Conservation (phyloP, 2,888 invertebrate genomes). For the Punctoribates punctum region DNA sequence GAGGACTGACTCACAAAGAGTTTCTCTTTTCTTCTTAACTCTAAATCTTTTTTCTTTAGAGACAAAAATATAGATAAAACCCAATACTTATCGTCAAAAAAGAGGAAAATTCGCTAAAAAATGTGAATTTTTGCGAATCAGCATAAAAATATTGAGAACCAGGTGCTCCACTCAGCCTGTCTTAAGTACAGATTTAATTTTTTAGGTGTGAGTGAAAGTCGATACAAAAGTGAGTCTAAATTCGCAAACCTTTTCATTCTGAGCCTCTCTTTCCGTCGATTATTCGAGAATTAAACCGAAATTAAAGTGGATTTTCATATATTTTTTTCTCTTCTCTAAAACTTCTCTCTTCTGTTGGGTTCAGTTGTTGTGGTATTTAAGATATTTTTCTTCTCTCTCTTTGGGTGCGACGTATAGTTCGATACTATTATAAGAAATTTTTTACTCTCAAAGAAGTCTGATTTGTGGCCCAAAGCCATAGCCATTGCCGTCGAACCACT, state of each 20-base stretch:
- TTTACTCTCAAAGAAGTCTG: not conserved
- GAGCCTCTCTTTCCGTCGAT: not conserved
- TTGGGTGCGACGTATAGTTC: conserved; percentile 11
- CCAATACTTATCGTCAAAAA: not conserved
- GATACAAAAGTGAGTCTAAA: not conserved
- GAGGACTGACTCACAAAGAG: not conserved
- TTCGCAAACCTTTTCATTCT: not conserved
- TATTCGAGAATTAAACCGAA: not conserved
- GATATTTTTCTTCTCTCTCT: not conserved
- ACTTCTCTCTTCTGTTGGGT: no score
- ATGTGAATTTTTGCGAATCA: not conserved
- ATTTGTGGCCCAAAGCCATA: conserved; percentile 13
- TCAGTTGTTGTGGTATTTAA: no score
- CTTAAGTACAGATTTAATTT: not conserved
- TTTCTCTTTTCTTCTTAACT: not conserved
- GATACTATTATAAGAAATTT: not conserved
- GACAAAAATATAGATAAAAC: conserved; percentile 2
- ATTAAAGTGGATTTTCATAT: conserved; percentile 4
- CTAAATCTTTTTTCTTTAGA: not conserved
- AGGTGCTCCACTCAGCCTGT: not conserved
- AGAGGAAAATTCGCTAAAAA: not conserved
- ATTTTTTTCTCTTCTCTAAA: not conserved
- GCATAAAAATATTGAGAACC: not conserved
- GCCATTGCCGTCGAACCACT: not conserved
- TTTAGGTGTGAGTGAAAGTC: conserved; percentile 31